Evolutionary conservation across 2,797 vertebrate genomes (phyloP).

Genomic region (Phoebastria nigripes): DNA sequence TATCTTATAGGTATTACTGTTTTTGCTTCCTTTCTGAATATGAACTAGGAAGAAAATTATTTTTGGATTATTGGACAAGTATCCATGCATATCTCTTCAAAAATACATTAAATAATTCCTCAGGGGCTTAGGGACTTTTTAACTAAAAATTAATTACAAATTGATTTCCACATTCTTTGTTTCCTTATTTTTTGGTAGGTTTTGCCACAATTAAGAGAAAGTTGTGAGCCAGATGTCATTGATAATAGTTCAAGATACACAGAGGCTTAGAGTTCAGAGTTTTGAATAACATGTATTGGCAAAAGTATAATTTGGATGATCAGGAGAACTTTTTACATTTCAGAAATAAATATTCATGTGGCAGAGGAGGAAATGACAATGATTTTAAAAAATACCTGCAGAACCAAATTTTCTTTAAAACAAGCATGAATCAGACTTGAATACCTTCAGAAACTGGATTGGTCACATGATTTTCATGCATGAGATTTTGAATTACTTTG

Average conservation of each 20-base stretch:
- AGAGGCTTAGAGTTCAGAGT: background rate
- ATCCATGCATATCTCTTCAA: background rate
- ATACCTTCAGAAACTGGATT: background rate
- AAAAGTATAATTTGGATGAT: background rate
- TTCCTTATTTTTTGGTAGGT: background rate
- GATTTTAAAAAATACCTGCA: background rate
- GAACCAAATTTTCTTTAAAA: background rate
- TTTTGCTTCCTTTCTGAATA: background rate
- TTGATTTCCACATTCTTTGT: background rate
- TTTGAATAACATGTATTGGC: background rate
- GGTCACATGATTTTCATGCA: background rate
- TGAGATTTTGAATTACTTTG: background rate
- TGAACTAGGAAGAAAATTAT: background rate
- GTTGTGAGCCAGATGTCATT: background rate
- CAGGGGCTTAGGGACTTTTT: background rate
- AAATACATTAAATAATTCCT: background rate
- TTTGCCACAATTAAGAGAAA: background rate
- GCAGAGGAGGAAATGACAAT: background rate
- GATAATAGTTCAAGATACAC: background rate
- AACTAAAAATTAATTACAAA: background rate
- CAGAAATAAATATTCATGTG: background rate
- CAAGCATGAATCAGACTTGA: background rate
- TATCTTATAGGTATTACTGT: fast-evolving
- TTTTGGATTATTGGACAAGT: background rate
- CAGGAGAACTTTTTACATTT: background rate